These are phyloP conservation scores for Augochlora pura DNA, from an alignment of 1,140 invertebrate genomes.

Conservation along the genomic window DNA sequence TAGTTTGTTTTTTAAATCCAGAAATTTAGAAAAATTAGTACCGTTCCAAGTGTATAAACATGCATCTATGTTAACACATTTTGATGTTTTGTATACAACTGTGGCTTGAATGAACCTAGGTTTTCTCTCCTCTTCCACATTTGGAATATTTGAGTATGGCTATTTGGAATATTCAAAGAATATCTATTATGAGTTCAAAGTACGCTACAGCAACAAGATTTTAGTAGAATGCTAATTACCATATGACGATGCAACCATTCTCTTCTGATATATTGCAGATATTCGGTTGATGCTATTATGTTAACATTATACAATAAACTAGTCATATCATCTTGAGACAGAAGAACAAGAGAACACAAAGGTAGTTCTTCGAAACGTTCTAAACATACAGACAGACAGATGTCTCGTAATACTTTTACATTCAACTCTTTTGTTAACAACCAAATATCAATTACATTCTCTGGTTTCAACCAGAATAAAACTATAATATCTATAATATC, in stretches of 20 bases:
- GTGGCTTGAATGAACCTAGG: slow-evolving; percentile 30
- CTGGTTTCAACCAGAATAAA: slow-evolving; percentile 40
- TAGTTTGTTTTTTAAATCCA: slow-evolving; percentile 36
- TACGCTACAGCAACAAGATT: not conserved
- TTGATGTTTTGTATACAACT: slow-evolving; percentile 10
- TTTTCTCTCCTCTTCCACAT: not conserved
- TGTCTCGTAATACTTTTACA: slow-evolving; percentile 46
- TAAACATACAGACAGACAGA: slow-evolving; percentile 59
- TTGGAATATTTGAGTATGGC: not conserved
- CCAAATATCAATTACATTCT: slow-evolving; percentile 63
- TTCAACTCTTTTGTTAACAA: slow-evolving; percentile 57
- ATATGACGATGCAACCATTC: slow-evolving; percentile 33
- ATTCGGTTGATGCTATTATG: slow-evolving; percentile 17
- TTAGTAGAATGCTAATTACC: slow-evolving; percentile 28
- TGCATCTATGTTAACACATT: not conserved
- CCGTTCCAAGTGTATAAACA: slow-evolving; percentile 59
- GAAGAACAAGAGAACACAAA: slow-evolving; percentile 1
- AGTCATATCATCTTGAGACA: slow-evolving; percentile 48
- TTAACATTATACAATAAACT: slow-evolving; percentile 62
- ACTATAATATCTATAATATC: slow-evolving; percentile 54
- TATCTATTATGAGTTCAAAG: not conserved
- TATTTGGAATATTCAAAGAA: not conserved
- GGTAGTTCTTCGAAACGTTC: slow-evolving; percentile 65
- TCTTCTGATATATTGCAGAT: not conserved
- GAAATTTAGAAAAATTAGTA: slow-evolving; percentile 39